These are phyloP conservation scores for Sepioteuthis lessoniana DNA, from an alignment of 2,888 invertebrate genomes.

Conservation along the genomic window DNA sequence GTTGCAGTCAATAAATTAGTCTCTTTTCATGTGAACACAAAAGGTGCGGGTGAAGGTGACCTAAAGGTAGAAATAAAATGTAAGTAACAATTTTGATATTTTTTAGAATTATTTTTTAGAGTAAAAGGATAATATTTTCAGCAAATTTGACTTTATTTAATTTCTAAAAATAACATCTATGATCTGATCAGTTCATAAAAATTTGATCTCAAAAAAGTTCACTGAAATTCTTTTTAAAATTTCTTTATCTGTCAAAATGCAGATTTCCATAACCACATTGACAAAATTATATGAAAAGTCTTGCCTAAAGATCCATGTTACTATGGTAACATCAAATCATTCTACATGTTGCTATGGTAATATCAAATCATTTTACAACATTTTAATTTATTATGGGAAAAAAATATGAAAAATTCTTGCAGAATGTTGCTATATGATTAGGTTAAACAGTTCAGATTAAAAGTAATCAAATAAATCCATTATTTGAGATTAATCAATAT, in stretches of 20 bases:
- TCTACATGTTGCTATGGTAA: neutral
- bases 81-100: conserved; percentile 56
- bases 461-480: no score
- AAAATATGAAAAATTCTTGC: no score
- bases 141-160: neutral
- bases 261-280: neutral
- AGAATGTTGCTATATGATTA: no score
- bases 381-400: no score
- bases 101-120: neutral
- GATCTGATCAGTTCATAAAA: neutral
- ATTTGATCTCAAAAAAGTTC: neutral
- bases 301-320: no score
- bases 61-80: conserved; percentile 87
- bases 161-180: neutral
- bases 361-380: neutral
- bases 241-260: neutral
- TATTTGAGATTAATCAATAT: no score
- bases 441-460: no score
- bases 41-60: conserved; percentile 91
- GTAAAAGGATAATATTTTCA: neutral
- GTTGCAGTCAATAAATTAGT: conserved; percentile 80
- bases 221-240: neutral
- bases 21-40: conserved; percentile 79
- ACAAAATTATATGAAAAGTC: neutral
- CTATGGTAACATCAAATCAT: neutral